Evolutionary conservation across 2,113 vertebrate genomes (phyloP), one percentile per base, ranked within the genome.

Genomic region (Xenotilapia flavipinnis): DNA sequence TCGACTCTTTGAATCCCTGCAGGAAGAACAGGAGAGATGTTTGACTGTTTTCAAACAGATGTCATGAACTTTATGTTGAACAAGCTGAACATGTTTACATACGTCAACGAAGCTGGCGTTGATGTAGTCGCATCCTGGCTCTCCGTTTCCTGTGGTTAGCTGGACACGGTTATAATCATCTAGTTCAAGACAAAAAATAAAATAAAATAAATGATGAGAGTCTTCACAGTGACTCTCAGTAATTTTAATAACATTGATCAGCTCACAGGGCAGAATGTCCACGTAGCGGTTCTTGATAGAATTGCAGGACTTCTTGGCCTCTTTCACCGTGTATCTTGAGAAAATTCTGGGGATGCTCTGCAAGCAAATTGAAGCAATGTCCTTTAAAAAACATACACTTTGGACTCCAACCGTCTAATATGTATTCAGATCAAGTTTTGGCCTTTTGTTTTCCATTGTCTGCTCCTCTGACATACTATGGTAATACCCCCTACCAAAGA

Each of bases 71-170:
- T 60, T 47, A 40, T 0, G 26, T 8, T 8, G 23, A 40, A 15
- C 4, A 23, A 53, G 23, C 3, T 21, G n/a, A 17, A 13, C 10
- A 7, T 13, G 3, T 62, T 75, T n/a, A 93, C 97, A 81, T 94
- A 99, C 99, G 42, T 99, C 98, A 77, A 99, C 98, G 79, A 98
- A 98, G 94, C 98, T 99, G 95, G 98, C 98, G 84, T 99, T 99
- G 90, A 99, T 98, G 60, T 99, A 99, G 91, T 98, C 98, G 14
- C 97, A 97, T 54, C 97, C 97, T 31, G 93, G 54, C 6, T 97
- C 96, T 86, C 97, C 97, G 2, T 94, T 95, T 79, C 97, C 93
- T 51, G 97, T 96, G 33, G 96, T 96, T 87, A 99, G 96, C 51
- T 95, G 95, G 31, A 99, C 98, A n/a, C 99, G 98, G 86, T 99